These are phyloP conservation scores for Montipora capitata DNA, from an alignment of 92 coral and sea anemone genomes.

Conservation along the genomic window DNA sequence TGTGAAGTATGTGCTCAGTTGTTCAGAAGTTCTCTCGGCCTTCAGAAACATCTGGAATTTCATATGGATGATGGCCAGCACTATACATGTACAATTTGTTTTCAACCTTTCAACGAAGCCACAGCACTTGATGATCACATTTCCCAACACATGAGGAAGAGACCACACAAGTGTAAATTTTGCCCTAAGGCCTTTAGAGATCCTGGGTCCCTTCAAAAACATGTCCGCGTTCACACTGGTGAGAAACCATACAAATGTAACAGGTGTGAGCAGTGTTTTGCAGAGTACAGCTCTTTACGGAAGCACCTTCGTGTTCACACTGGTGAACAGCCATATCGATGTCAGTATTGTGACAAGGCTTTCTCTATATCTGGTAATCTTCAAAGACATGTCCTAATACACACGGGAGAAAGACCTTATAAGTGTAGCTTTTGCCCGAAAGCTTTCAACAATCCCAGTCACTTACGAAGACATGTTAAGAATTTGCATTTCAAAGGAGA, in stretches of 20 bases:
- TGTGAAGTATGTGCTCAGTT: conserved; percentile 96
- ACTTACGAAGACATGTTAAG: conserved; percentile 93
- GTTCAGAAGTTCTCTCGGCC: conserved; percentile 94
- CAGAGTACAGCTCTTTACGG: conserved; percentile 97
- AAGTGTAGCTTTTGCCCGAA: conserved; percentile 94
- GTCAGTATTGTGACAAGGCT: conserved; percentile 91
- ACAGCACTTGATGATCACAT: conserved; percentile 85
- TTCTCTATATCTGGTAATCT: conserved; percentile 98
- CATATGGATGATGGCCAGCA: conserved; percentile 94
- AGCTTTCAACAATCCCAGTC: conserved; percentile 98
- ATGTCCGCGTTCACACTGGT: conserved; percentile 97
- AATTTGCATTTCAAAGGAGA: conserved; percentile 93
- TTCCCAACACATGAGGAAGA: conserved; percentile 86
- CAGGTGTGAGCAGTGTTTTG: conserved; percentile 89
- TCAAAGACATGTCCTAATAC: conserved; percentile 95
- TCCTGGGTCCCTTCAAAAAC: conserved; percentile 98
- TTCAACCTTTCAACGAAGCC: conserved; percentile 77
- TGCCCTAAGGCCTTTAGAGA: conserved; percentile 99
- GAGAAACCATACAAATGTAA: conserved; percentile 95
- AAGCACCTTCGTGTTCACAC: conserved; percentile 97
- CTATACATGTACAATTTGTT: conserved; percentile 92
- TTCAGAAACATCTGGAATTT: conserved; percentile 96
- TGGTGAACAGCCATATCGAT: conserved; percentile 97
- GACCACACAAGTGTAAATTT: conserved; percentile 95
- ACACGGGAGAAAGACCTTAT: conserved; percentile 98